These are phyloP conservation scores for Hirtodrosophila trivittata DNA, from an alignment of 2,888 invertebrate species.

Conservation along the genomic window DNA sequence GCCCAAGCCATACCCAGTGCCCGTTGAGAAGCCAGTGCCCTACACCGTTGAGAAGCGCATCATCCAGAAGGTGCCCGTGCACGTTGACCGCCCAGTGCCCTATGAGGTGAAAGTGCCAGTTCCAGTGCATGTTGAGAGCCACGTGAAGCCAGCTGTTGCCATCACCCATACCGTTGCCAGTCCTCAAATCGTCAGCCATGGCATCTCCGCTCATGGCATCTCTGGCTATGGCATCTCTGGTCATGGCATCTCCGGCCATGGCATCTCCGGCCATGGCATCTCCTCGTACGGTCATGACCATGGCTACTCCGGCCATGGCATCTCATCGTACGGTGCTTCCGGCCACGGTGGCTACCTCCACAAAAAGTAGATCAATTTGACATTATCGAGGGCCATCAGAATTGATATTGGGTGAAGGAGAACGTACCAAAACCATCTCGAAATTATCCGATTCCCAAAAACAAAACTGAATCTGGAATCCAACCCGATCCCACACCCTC, in stretches of 20 bases:
- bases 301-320: constrained; percentile 23
- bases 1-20: constrained; percentile 87
- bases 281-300: constrained; percentile 33
- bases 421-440: constrained; percentile 53
- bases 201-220: constrained; percentile 45
- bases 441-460: constrained; percentile 42
- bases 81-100: constrained; percentile 88
- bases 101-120: constrained; percentile 88
- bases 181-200: constrained; percentile 63
- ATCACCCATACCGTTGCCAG: constrained; percentile 63
- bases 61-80: constrained; percentile 86
- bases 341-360: constrained; percentile 72
- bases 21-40: constrained; percentile 85
- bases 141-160: constrained; percentile 70
- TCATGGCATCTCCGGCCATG: constrained; percentile 40
- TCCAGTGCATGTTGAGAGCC: constrained; percentile 81
- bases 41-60: constrained; percentile 87
- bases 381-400: constrained; percentile 63
- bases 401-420: constrained; percentile 64
- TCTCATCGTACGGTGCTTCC: constrained; percentile 24
- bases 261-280: constrained; percentile 31
- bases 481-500: constrained; percentile 50
- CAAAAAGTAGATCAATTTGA: constrained; percentile 80
- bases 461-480: constrained; percentile 40
- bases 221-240: constrained; percentile 49